Evolutionary conservation across 1,140 invertebrate species (phyloP), one percentile per base, ranked within the genome.

Genomic region (Polypedilum pembai): DNA sequence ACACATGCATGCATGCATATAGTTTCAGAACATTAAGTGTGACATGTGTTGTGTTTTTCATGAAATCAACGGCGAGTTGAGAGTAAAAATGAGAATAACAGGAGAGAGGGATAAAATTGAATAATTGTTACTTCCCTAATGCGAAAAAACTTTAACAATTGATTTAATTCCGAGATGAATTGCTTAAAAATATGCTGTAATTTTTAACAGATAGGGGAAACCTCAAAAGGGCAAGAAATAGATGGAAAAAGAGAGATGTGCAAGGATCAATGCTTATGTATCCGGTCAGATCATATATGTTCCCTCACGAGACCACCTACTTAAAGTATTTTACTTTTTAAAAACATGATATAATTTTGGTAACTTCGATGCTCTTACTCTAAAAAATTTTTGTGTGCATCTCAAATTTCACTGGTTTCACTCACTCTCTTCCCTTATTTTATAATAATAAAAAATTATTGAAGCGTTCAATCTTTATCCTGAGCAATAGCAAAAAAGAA

Each of bases 91-190:
- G 24, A 33, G 24, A 69, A 18, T 20, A 69, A 18, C 17, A 69
- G 18, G 20, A 18, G 65, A 69, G 17, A 21, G 17, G 8, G 65
- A 69, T 69, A 69, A 69, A 69, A 69, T 21, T 20, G 65, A 69
- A 69, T 69, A 69, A 69, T 69, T 69, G 65, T 69, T 69, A 69
- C 17, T 69, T 69, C 65, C 65, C 65, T 10, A 69, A 18, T 69
- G 20, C 65, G 17, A 69, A 20, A 69, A 20, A 69, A 20, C 15
- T 69, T 18, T 8, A 69, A 69, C 65, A 69, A 69, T 69, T 69
- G 65, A 69, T 69, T 69, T 69, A 69, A 69, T 69, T 69, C 65
- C 24, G 24, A 20, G 65, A 69, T 69, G 65, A 69, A 69, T 69
- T 69, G 65, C 65, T 69, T 69, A 21, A 69, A 69, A 69, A 69